Conservation (phyloP, 2,888 invertebrate species). For the Ctena decussata region DNA sequence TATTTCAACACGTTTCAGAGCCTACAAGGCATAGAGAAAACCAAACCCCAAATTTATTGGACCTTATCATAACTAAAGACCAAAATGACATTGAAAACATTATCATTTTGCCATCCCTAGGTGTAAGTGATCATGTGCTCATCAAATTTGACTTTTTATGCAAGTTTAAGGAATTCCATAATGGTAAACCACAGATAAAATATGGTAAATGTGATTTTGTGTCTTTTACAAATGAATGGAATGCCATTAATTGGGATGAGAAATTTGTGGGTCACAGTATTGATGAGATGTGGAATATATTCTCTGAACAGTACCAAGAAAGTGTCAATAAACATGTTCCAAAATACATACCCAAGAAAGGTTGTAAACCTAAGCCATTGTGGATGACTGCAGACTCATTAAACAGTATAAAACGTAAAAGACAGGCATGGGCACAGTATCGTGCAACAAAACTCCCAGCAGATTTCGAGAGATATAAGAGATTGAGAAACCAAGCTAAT, state of each 20-base stretch:
- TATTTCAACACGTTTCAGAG: constrained; percentile 25
- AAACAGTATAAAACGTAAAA: neutral
- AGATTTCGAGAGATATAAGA: constrained; percentile 19
- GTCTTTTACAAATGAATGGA: constrained; percentile 2
- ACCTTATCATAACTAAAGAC: constrained; percentile 17
- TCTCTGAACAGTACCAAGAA: constrained; percentile 1
- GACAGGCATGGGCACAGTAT: constrained; percentile 15
- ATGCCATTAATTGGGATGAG: constrained; percentile 7
- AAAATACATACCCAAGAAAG: neutral
- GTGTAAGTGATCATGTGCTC: constrained; percentile 16
- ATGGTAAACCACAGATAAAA: neutral
- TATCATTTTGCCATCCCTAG: constrained; percentile 14
- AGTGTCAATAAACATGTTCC: constrained; percentile 21
- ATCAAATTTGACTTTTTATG: constrained; percentile 21
- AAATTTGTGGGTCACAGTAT: neutral
- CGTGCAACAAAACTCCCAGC: neutral
- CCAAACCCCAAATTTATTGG: constrained; percentile 15
- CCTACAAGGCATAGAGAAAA: constrained; percentile 21
- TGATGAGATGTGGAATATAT: constrained; percentile 24
- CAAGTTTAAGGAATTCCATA: neutral
- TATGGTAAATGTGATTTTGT: constrained; percentile 22
- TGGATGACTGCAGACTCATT: constrained; percentile 5
- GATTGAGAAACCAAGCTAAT: neutral
- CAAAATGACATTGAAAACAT: constrained; percentile 21
- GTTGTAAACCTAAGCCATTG: constrained; percentile 24